These are phyloP conservation scores for Zaprionus nigranus DNA, from an alignment of 1,140 invertebrate species.

Conservation along the genomic window DNA sequence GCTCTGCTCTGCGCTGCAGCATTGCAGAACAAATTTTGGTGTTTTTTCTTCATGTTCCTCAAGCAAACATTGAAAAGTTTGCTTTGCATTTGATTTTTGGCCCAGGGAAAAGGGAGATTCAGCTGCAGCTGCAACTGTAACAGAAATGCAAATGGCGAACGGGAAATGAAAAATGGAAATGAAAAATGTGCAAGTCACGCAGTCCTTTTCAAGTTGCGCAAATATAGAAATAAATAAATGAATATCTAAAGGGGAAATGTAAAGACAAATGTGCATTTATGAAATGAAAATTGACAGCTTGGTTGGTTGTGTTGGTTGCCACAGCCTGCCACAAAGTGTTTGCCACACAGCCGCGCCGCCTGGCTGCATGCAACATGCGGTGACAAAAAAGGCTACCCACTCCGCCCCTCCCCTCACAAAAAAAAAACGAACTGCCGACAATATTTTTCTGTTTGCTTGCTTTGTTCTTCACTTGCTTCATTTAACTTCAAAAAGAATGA, in stretches of 20 bases:
- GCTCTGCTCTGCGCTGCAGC: conserved; percentile 22
- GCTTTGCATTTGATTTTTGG: conserved; percentile 59
- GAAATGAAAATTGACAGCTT: conserved; percentile 43
- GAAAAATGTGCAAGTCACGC: conserved; percentile 24
- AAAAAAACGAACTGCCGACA: neutral
- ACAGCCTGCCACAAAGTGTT: neutral
- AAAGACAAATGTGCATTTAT: conserved; percentile 37
- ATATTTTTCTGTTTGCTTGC: conserved; percentile 48
- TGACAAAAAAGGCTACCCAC: conserved; percentile 35
- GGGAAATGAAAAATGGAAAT: conserved; percentile 2
- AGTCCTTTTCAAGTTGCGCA: conserved; percentile 33
- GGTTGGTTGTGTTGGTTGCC: neutral
- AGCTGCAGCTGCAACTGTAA: conserved; percentile 40
- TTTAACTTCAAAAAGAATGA: conserved; percentile 50
- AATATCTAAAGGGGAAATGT: conserved; percentile 5
- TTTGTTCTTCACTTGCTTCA: conserved; percentile 58
- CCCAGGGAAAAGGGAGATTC: conserved; percentile 22
- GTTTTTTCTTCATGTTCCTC: conserved; percentile 9
- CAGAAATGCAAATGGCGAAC: conserved; percentile 56
- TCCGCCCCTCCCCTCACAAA: neutral
- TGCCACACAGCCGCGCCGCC: conserved; percentile 1
- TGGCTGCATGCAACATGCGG: conserved; percentile 34
- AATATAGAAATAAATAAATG: conserved; percentile 58
- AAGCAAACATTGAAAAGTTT: conserved; percentile 41
- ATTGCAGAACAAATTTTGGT: conserved; percentile 47